Base-by-base conservation (phyloP, 2,888 invertebrate genomes). In the Enchytraeus crypticus region DNA sequence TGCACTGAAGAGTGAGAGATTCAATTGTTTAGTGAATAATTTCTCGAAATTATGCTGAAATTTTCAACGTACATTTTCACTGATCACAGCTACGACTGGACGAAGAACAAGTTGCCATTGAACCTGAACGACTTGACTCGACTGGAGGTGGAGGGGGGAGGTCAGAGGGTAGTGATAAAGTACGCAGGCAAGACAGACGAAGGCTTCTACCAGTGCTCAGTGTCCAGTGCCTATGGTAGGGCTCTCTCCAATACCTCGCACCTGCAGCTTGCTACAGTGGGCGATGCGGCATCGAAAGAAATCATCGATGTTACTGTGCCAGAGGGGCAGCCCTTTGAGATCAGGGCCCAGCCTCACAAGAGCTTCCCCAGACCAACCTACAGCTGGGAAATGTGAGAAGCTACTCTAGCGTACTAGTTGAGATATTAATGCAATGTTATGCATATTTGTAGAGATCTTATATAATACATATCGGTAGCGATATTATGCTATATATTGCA, bases 51-150 rank as follows among this genome's bases (percentile, higher is more conserved):
- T n/a, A n/a, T n/a, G n/a, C n/a, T n/a, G n/a, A n/a, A n/a, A n/a
- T n/a, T n/a, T n/a, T n/a, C n/a, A n/a, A n/a, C n/a, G n/a, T n/a
- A n/a, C n/a, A n/a, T n/a, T n/a, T n/a, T n/a, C n/a, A n/a, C n/a
- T n/a, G n/a, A n/a, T n/a, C n/a, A n/a, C 11, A 51, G 53, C 32
- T 51, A 51, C 4, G 53, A 51, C 11, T 51, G 53, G 53, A 30
- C 21, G 30, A 51, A 51, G 21, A 55, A 55, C 11, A 14, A 11
- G 5, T 1, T 1, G 5, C 2, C 55, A 21, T 33, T 55, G 4
- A 55, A 55, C 33, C 14, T 38, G 55, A 38, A 55, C n/a, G 1
- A 5, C 21, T 21, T 32, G 21, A 30, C 33, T 5, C 23, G 53
- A 29, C 53, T n/a, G 2, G 14, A 51, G 14, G 30, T 5, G 3